Percentiles rank a stretch among this genome's conserved stretches.
Conservation (phyloP, 2,113 vertebrate species). For the Notiomystis cincta region DNA sequence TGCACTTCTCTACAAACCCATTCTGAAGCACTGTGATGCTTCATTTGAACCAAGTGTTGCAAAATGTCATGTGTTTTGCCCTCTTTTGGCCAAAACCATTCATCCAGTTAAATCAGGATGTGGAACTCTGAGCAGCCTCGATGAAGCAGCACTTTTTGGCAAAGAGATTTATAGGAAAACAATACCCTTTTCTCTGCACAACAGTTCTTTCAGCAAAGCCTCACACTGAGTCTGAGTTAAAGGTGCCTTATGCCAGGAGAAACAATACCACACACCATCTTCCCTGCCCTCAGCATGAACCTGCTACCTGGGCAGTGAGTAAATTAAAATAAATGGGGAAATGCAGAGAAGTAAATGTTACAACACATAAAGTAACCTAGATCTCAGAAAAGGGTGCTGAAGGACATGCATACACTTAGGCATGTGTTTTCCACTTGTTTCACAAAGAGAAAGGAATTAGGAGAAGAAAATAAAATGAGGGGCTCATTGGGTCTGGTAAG, state of each 20-base stretch:
- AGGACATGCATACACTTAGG: fast-evolving
- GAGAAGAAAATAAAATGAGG: neutral
- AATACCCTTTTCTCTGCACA: neutral
- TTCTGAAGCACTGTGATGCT: neutral
- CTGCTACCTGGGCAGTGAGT: neutral
- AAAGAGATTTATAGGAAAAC: neutral
- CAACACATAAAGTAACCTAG: fast-evolving
- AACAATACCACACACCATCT: neutral
- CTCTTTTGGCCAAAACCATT: neutral
- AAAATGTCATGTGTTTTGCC: neutral
- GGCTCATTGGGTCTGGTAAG: neutral
- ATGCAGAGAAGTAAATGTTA: neutral
- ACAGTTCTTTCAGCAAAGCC: neutral
- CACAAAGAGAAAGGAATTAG: neutral
- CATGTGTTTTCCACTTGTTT: neutral
- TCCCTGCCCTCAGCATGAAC: neutral
- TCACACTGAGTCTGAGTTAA: neutral
- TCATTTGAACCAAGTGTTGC: neutral
- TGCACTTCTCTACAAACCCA: neutral
- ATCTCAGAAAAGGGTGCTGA: neutral
- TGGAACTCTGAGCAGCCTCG: neutral
- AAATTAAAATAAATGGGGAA: neutral
- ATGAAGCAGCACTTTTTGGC: neutral
- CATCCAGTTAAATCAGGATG: neutral
- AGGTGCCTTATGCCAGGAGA: neutral